Percentiles rank a stretch among this genome's conserved stretches.
These are phyloP conservation scores for Ceratothoa steindachneri DNA, from an alignment of 2,888 invertebrate species.

Conservation along the genomic window DNA sequence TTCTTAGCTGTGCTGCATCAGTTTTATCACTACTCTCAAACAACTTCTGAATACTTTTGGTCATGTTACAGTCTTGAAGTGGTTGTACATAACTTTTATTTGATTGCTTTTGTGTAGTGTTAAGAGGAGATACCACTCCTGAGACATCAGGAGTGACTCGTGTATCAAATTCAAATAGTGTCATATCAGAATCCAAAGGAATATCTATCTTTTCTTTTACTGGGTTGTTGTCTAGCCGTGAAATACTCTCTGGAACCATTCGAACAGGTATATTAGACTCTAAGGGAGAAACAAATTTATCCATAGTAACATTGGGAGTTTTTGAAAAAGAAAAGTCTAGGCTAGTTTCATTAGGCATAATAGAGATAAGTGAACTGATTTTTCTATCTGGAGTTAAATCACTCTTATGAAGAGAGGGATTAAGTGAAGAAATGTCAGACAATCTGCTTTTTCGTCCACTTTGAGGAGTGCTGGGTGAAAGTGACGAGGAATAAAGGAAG, in stretches of 20 bases:
- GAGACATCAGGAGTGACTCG: constrained; percentile 16
- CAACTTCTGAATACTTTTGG: background rate
- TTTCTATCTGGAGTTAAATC: background rate
- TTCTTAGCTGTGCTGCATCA: background rate
- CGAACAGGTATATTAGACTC: background rate
- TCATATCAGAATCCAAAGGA: background rate
- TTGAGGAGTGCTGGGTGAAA: constrained; percentile 1
- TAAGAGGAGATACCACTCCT: constrained; percentile 15
- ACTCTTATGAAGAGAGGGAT: background rate
- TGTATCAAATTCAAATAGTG: background rate
- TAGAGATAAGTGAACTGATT: background rate
- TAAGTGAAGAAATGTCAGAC: background rate
- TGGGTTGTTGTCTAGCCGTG: background rate
- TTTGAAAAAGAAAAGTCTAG: constrained; percentile 28
- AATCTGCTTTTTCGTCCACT: background rate
- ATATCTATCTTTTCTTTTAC: background rate
- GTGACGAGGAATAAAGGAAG: background rate
- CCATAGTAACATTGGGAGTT: constrained; percentile 24
- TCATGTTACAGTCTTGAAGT: constrained; percentile 4
- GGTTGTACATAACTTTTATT: background rate
- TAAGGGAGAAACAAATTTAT: constrained; percentile 28
- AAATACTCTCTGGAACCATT: background rate
- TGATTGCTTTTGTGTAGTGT: background rate
- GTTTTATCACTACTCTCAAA: background rate
- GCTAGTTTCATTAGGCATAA: constrained; percentile 5